Conservation (phyloP, 2,113 vertebrate genomes). For the Oplegnathus fasciatus region DNA sequence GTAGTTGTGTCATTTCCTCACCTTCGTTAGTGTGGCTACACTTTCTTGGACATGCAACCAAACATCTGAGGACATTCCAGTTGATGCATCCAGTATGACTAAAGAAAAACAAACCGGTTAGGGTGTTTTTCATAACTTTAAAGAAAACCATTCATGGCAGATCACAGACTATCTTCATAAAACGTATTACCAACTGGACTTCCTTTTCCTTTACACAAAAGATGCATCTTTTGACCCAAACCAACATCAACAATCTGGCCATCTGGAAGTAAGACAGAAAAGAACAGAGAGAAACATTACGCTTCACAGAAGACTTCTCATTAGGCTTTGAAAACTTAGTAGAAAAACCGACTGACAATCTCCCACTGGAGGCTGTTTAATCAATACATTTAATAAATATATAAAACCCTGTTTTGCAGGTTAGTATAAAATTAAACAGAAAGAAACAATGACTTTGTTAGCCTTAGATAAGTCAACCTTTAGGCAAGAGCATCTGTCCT, state of each 20-base stretch:
- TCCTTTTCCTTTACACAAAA: conserved; percentile 86
- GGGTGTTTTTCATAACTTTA: neutral
- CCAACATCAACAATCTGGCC: conserved; percentile 85
- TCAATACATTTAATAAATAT: neutral
- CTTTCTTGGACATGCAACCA: conserved; percentile 86
- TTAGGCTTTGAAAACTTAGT: neutral
- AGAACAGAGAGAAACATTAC: neutral
- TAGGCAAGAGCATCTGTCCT: conserved; percentile 81
- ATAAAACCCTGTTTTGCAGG: neutral
- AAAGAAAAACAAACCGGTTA: conserved; percentile 19
- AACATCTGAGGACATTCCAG: conserved; percentile 86
- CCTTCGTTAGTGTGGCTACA: conserved; percentile 83
- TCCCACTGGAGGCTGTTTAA: neutral
- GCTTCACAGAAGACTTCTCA: neutral
- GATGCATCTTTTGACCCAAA: conserved; percentile 85
- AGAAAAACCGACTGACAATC: neutral
- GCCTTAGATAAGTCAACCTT: conserved; percentile 70
- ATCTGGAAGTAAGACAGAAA: conserved; percentile 64
- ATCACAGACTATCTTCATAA: neutral
- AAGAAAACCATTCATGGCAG: neutral
- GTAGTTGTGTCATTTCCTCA: conserved; percentile 45
- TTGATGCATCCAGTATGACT: conserved; percentile 87
- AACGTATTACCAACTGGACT: conserved; percentile 83
- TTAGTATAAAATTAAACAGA: neutral
- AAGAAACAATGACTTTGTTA: conserved; percentile 5